phyloP scores from a whole-genome alignment of 2,888 invertebrate genomes.

The Timema cristinae region DNA sequence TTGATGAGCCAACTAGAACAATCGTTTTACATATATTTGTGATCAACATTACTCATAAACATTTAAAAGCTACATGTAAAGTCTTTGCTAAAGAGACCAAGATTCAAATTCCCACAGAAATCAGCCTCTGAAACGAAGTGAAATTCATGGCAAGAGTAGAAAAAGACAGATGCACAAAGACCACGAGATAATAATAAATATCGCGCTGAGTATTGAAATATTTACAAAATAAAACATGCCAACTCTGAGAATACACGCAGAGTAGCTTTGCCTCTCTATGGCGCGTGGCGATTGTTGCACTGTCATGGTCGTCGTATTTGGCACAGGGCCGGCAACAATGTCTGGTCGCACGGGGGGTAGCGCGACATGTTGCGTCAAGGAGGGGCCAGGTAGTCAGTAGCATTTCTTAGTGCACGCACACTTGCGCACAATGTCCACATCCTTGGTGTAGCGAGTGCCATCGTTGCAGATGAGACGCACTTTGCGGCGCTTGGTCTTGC shows the following conservation, averaged over 20 bases:
- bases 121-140: slow-evolving; percentile 9
- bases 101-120: background rate
- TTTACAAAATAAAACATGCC: slow-evolving; percentile 37
- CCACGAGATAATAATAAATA: slow-evolving; percentile 39
- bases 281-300: slow-evolving; percentile 1
- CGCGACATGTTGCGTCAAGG: slow-evolving; percentile 31
- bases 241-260: slow-evolving; percentile 26
- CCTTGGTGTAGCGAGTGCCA: slow-evolving; percentile 90
- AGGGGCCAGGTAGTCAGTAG: slow-evolving; percentile 51
- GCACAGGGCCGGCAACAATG: slow-evolving; percentile 13
- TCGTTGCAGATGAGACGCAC: slow-evolving; percentile 90
- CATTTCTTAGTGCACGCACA: slow-evolving; percentile 94
- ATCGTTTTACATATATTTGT: no score
- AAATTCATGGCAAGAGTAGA: slow-evolving; percentile 35
- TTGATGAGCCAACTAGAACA: no score
- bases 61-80: no score
- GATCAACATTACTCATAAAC: no score
- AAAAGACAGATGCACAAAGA: slow-evolving; percentile 38
- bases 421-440: slow-evolving; percentile 93
- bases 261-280: slow-evolving; percentile 17
- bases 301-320: slow-evolving; percentile 4
- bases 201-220: slow-evolving; percentile 37
- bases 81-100: no score
- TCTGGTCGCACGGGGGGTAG: slow-evolving; percentile 24
- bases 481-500: slow-evolving; percentile 90